Base-by-base conservation (phyloP, 2,797 vertebrate genomes). In the Euphonia xanthogaster region DNA sequence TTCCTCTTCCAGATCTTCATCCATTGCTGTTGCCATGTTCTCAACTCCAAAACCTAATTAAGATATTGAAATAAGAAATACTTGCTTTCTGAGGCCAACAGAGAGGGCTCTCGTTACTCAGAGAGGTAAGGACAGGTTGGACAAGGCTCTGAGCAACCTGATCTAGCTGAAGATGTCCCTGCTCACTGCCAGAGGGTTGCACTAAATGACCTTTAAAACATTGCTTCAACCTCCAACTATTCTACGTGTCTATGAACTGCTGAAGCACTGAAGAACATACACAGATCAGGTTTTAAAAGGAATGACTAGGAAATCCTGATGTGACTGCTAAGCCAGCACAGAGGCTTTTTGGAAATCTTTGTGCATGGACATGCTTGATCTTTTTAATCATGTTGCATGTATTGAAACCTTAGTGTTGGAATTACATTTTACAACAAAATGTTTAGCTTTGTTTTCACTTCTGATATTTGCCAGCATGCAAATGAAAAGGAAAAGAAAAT, bases 1-100 rank as follows among this genome's bases (percentile, higher is more conserved):
- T 85, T 99, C 99, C 39, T 99, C 99, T 96, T 99, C 99, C 87
- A 99, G 96, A 93, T 99, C 99, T 97, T 99, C 99, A 90, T 99
- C 99, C 99, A 99, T 99, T 63, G 99, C 99, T 65, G 99, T 99
- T 94, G 99, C 99, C 99, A 99, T 99, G 96, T 98, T 99, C 97
- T 99, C 99, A 65, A 99, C 98, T 58, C 99, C 99, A 96, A 99
- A 99, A 47, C 48, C 99, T 99, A 95, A 53, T 31, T 12, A 86
- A n/a, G 67, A 54, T 51, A 94, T 55, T 40, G 37, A 92, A 91
- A 83, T 6, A 89, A 57, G 78, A 86, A 66, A 60, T 0, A 54
- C 3, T 10, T 74, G 19, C 40, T 90, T 74, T 44, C 39, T 19
- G 23, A 76, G 17, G 18, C 15, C 22, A 87, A 44, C 6, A 37